These are phyloP conservation scores for Leptinotarsa lineolata DNA, from an alignment of 1,140 invertebrate species.

Conservation along the genomic window DNA sequence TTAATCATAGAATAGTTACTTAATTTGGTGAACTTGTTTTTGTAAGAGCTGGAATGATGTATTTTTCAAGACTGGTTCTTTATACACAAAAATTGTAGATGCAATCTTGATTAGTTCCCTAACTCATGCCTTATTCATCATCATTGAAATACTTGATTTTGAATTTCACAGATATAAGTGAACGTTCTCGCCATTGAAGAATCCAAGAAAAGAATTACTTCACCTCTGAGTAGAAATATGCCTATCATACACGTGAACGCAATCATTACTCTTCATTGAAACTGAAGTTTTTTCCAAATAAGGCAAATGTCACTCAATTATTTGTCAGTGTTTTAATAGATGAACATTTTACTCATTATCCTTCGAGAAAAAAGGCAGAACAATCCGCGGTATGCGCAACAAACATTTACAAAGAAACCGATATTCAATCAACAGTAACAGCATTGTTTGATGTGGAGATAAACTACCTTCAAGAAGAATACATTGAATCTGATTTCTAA, in stretches of 20 bases:
- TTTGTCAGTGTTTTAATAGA: constrained; percentile 31
- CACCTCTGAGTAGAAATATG: neutral
- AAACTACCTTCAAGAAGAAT: no score
- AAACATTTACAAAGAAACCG: constrained; percentile 34
- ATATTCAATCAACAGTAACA: constrained; percentile 28
- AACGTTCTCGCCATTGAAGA: neutral
- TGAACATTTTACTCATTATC: constrained; percentile 32
- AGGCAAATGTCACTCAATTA: constrained; percentile 27
- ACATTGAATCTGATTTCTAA: no score
- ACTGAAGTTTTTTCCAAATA: constrained; percentile 18
- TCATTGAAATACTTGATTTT: no score
- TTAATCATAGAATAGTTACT: no score
- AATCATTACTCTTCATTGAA: constrained; percentile 19
- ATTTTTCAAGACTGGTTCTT: no score
- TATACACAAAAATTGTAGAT: no score
- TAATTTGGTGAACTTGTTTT: no score
- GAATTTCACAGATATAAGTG: neutral
- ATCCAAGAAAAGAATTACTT: neutral
- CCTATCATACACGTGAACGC: constrained; percentile 9
- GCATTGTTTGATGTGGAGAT: neutral
- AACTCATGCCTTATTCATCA: no score
- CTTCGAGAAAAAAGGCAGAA: constrained; percentile 27
- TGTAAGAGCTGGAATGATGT: no score
- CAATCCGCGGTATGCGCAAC: constrained; percentile 31
- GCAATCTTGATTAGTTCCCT: no score